Percentiles rank a stretch among this genome's conserved stretches.
These are phyloP conservation scores for Drosophila emarginata DNA, from an alignment of 2,888 invertebrate genomes.

Conservation along the genomic window DNA sequence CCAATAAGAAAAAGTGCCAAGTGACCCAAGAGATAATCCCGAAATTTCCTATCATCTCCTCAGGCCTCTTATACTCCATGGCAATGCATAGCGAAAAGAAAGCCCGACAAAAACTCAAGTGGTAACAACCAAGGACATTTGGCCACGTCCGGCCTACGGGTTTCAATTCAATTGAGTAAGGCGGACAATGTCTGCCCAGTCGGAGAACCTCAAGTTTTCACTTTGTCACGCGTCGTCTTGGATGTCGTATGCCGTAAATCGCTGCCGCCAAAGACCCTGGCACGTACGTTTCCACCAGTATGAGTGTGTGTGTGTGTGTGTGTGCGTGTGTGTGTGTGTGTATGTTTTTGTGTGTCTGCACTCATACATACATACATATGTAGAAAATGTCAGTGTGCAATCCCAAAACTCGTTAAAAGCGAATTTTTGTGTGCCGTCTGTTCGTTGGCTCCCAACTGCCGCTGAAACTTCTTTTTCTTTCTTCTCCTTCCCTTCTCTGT, in stretches of 20 bases:
- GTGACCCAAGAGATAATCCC: slow-evolving; percentile 1
- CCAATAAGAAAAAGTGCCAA: slow-evolving; percentile 23
- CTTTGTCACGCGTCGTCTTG: slow-evolving; percentile 29
- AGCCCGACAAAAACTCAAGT: background rate
- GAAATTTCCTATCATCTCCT: background rate
- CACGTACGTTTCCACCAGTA: slow-evolving; percentile 60
- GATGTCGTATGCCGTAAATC: slow-evolving; percentile 30
- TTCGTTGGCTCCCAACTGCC: slow-evolving; percentile 24
- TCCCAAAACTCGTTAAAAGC: slow-evolving; percentile 73
- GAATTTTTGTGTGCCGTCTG: slow-evolving; percentile 45
- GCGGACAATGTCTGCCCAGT: slow-evolving; percentile 1
- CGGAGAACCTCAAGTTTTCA: slow-evolving; percentile 22
- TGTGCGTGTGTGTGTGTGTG: too few species aligned
- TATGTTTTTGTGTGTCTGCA: too few species aligned
- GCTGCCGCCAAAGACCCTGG: slow-evolving; percentile 32
- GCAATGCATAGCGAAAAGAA: too few species aligned
- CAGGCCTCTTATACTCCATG: too few species aligned
- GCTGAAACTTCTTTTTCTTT: slow-evolving; percentile 12
- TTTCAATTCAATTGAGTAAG: slow-evolving; percentile 45
- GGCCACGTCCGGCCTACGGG: slow-evolving; percentile 24
- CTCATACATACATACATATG: background rate
- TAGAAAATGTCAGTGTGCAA: slow-evolving; percentile 11
- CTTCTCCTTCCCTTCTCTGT: background rate
- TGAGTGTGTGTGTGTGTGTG: background rate
- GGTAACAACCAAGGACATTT: background rate